These are phyloP conservation scores for Mormyrus proboscirostris DNA, from an alignment of 2,797 vertebrate species.

Conservation along the genomic window DNA sequence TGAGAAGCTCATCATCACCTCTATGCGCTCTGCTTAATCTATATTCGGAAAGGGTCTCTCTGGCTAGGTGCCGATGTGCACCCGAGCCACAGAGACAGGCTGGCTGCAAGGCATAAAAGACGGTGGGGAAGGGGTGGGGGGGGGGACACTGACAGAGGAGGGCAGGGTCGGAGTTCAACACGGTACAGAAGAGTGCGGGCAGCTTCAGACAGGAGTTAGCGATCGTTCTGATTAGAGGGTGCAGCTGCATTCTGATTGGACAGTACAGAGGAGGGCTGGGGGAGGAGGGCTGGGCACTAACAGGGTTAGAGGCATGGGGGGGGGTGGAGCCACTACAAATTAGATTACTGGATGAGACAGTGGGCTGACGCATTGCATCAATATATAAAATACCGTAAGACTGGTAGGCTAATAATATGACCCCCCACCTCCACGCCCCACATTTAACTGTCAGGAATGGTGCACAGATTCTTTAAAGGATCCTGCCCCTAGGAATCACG, in stretches of 20 bases:
- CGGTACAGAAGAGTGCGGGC: not conserved
- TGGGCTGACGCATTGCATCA: not conserved
- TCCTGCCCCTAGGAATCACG: not conserved
- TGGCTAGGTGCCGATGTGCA: not conserved
- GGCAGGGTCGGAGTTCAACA: not conserved
- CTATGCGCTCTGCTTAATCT: not conserved
- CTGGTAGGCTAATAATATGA: not conserved
- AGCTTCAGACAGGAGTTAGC: not conserved
- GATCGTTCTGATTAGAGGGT: not conserved
- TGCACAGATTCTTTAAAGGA: not conserved
- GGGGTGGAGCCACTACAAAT: not conserved
- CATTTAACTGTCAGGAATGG: not conserved
- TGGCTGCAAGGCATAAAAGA: not conserved
- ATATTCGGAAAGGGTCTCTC: slow-evolving; percentile 3
- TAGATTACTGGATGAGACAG: not conserved
- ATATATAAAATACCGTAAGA: not conserved
- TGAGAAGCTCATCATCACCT: slow-evolving; percentile 20
- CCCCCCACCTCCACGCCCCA: not conserved
- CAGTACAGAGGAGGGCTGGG: not conserved
- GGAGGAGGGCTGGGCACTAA: not conserved
- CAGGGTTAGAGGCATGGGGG: not conserved
- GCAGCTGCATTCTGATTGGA: not conserved
- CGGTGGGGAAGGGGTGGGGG: not conserved
- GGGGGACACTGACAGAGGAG: not conserved
- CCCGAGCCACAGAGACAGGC: not conserved